Conservation (phyloP, 2,888 invertebrate genomes). For the Oasisia sp. region DNA sequence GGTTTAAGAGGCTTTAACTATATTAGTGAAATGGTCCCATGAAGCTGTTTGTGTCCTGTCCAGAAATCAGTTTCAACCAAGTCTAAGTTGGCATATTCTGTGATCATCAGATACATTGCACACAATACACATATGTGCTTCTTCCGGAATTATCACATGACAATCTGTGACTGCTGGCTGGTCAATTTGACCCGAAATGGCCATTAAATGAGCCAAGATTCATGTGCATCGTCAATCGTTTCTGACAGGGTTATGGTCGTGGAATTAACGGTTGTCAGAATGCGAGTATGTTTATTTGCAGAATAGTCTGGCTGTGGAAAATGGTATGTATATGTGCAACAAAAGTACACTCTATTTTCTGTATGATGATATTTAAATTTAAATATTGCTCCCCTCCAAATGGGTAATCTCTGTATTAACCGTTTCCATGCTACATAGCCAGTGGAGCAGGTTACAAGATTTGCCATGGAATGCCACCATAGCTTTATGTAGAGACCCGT, state of each 20-base stretch:
- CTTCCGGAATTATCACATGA: background rate
- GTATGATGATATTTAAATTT: background rate
- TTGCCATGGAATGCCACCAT: no score
- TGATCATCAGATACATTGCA: background rate
- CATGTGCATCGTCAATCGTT: background rate
- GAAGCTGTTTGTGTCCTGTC: background rate
- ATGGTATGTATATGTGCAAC: background rate
- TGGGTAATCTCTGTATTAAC: no score
- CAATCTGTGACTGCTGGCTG: background rate
- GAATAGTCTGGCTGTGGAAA: background rate
- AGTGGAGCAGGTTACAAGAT: no score
- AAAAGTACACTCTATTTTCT: background rate
- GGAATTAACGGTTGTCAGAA: background rate
- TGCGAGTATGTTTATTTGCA: background rate
- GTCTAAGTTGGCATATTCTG: background rate
- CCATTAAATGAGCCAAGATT: background rate
- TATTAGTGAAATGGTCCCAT: background rate
- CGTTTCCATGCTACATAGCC: no score
- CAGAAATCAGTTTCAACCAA: background rate
- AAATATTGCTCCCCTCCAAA: no score
- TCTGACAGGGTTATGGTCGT: background rate
- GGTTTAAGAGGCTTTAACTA: background rate
- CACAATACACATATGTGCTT: background rate
- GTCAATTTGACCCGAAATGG: slow-evolving; percentile 2
- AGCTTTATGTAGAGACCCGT: no score